phyloP scores from a whole-genome alignment of 2,797 vertebrate species.

The Pseudocheirus occidentalis region DNA sequence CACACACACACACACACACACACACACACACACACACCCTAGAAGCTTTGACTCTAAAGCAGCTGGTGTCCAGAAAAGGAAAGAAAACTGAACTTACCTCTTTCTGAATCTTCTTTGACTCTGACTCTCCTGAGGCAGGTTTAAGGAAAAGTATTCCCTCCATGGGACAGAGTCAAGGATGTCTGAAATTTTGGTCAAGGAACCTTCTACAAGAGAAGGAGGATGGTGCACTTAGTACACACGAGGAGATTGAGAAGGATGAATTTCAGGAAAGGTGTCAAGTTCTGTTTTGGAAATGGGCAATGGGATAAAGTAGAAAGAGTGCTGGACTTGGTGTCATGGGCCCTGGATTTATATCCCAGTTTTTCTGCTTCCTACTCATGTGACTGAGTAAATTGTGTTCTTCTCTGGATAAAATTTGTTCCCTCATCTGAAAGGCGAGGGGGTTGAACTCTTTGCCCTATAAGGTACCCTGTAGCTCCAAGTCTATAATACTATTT shows the following conservation, averaged over 20 bases:
- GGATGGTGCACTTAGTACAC: neutral
- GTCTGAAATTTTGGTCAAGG: neutral
- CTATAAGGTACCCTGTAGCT: neutral
- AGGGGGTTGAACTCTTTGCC: neutral
- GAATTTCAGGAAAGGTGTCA: neutral
- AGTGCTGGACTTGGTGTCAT: neutral
- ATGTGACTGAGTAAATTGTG: neutral
- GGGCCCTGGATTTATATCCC: neutral
- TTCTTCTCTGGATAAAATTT: neutral
- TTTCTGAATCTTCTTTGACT: neutral
- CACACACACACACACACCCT: too few species aligned
- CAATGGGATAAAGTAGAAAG: neutral
- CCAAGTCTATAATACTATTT: too few species aligned
- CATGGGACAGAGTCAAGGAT: neutral
- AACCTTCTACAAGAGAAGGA: neutral
- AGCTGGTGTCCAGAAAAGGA: neutral
- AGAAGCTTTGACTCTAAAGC: neutral
- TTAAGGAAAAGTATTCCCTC: neutral
- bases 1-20: too few species aligned
- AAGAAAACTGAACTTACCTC: neutral
- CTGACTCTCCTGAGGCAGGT: neutral
- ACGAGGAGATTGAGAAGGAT: neutral
- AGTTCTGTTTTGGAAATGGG: neutral
- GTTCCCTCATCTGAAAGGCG: neutral
- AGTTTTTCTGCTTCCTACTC: neutral